phyloP scores from a whole-genome alignment of 2,888 invertebrate genomes.

The Synergus japonicus region DNA sequence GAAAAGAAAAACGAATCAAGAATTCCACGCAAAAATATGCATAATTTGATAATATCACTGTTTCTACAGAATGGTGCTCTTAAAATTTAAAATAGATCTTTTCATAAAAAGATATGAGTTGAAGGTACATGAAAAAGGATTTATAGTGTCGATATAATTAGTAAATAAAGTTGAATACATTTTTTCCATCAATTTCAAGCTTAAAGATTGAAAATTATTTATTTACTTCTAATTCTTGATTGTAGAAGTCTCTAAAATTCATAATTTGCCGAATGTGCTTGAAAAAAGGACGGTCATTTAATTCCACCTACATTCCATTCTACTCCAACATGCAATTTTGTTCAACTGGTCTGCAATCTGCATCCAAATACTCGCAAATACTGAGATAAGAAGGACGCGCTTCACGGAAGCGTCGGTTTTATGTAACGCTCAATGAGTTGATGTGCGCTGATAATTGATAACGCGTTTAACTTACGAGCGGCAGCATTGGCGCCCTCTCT shows the following conservation, averaged over 20 bases:
- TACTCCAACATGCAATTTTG: constrained; percentile 3
- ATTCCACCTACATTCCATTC: constrained; percentile 18
- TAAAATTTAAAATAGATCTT: too few species aligned
- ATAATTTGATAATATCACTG: constrained; percentile 14
- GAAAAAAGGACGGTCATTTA: constrained; percentile 2
- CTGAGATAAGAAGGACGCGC: neutral
- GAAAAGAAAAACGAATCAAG: neutral
- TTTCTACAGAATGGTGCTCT: too few species aligned
- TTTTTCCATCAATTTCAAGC: too few species aligned
- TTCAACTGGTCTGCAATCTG: neutral
- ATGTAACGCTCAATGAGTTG: constrained; percentile 56
- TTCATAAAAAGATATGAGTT: neutral
- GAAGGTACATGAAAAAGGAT: too few species aligned
- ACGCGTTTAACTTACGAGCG: constrained; percentile 45
- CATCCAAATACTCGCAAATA: neutral
- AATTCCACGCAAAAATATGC: neutral
- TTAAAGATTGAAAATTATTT: too few species aligned
- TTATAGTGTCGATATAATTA: too few species aligned
- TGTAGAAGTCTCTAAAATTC: neutral
- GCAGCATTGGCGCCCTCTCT: constrained; percentile 42
- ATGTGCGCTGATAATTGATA: constrained; percentile 47
- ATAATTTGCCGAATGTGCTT: neutral
- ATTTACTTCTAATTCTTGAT: too few species aligned
- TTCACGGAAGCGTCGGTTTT: constrained; percentile 48
- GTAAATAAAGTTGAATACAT: too few species aligned